A percentile compares a stretch with the other conserved stretches of the same genome.
These are phyloP conservation scores for Emydura subglobosa DNA, from an alignment of 2,113 vertebrate species.

Conservation along the genomic window DNA sequence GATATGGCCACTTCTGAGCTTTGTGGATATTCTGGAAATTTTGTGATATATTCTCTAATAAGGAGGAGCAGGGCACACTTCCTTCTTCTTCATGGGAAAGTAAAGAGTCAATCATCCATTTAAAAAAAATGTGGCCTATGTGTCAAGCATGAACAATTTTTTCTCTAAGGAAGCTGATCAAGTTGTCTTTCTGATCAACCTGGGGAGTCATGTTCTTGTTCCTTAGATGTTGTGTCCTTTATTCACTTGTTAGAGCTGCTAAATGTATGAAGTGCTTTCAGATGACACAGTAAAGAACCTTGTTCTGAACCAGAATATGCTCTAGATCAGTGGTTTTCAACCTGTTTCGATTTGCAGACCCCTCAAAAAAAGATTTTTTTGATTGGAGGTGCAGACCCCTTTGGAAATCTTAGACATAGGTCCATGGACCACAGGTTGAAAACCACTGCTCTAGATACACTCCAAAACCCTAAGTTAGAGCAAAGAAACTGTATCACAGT, in stretches of 20 bases:
- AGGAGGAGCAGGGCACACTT: background rate
- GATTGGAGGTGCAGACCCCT: background rate
- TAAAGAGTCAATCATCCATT: background rate
- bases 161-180: background rate
- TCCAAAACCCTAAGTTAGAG: background rate
- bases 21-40: background rate
- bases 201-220: background rate
- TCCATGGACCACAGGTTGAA: background rate
- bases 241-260: background rate
- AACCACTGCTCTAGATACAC: background rate
- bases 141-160: no score
- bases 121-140: no score
- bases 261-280: background rate
- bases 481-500: background rate
- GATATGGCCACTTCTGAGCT: background rate
- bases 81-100: background rate
- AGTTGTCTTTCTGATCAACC: background rate
- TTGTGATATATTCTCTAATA: no score
- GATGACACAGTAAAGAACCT: rapidly evolving
- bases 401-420: background rate
- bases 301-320: background rate
- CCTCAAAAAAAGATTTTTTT: background rate
- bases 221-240: background rate
- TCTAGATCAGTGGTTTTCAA: background rate
- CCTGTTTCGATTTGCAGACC: background rate